Percentiles rank a stretch among this genome's conserved stretches.
Conservation (phyloP, 2,888 invertebrate species). For the Cheiracanthium punctorium region DNA sequence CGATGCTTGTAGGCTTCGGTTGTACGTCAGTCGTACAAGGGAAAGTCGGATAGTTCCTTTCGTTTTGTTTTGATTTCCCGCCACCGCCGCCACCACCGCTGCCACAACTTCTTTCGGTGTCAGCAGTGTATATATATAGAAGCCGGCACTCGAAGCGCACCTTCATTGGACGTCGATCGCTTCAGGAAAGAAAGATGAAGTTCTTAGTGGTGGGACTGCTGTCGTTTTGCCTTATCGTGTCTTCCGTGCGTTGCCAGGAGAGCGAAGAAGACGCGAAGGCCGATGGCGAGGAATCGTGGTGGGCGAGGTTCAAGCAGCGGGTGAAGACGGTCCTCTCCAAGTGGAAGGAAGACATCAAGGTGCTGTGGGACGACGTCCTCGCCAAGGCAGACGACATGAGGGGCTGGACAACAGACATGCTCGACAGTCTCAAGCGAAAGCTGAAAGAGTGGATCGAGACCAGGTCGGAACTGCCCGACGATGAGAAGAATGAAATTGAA, state of each 20-base stretch:
- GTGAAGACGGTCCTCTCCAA: constrained; percentile 40
- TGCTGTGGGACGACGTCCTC: constrained; percentile 56
- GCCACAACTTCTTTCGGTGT: not conserved
- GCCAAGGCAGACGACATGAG: constrained; percentile 51
- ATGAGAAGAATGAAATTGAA: constrained; percentile 65
- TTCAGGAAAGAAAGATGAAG: not conserved
- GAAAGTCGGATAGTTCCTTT: not conserved
- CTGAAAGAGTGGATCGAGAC: constrained; percentile 59
- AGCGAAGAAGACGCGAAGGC: constrained; percentile 4
- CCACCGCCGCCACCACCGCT: too few relatives aligned
- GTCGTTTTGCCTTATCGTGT: not conserved
- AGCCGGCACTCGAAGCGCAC: not conserved
- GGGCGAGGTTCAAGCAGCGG: constrained; percentile 39
- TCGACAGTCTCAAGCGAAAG: constrained; percentile 52
- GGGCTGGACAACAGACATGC: constrained; percentile 49
- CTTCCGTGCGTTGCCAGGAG: not conserved
- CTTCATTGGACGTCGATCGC: not conserved
- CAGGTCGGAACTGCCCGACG: constrained; percentile 42
- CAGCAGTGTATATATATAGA: constrained; percentile 22
- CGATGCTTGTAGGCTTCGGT: not conserved
- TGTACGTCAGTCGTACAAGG: not conserved
- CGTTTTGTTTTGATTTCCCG: too few relatives aligned
- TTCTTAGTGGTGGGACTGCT: not conserved
- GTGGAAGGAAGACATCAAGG: constrained; percentile 53
- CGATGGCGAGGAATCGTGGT: constrained; percentile 37